phyloP scores from a whole-genome alignment of 2,797 vertebrate species.

The Semotilus atromaculatus region DNA sequence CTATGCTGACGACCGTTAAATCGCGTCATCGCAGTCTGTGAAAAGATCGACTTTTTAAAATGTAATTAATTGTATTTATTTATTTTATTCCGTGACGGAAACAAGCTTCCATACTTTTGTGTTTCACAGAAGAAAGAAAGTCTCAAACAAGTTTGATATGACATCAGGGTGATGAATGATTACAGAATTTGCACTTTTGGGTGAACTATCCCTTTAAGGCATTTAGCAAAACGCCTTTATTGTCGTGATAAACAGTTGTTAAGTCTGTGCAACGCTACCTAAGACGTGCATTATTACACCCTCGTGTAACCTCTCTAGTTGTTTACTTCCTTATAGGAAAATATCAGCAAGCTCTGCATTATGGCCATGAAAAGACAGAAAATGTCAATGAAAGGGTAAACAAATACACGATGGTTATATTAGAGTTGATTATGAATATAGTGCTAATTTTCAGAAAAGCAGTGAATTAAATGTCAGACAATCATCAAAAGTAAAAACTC shows the following conservation, averaged over 20 bases:
- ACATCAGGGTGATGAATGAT: not conserved
- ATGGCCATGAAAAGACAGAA: not conserved
- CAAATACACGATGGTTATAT: not conserved
- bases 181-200: not conserved
- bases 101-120: not conserved
- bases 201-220: not conserved
- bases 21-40: too few relatives aligned
- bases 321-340: conserved; percentile 23
- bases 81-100: not conserved
- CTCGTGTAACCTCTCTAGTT: not conserved
- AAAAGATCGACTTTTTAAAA: too few relatives aligned
- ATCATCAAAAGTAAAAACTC: not conserved
- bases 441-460: not conserved
- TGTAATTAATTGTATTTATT: too few relatives aligned
- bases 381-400: not conserved
- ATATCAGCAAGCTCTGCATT: not conserved
- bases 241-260: not conserved
- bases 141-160: not conserved
- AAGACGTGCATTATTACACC: not conserved
- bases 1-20: too few relatives aligned
- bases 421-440: not conserved
- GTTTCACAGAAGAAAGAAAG: not conserved
- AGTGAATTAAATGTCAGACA: not conserved
- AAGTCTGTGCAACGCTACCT: not conserved
- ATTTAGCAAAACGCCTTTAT: not conserved